Evolutionary conservation across 2,888 invertebrate species (phyloP), one percentile per base, ranked within the genome.

Genomic region (Mimas tiliae): DNA sequence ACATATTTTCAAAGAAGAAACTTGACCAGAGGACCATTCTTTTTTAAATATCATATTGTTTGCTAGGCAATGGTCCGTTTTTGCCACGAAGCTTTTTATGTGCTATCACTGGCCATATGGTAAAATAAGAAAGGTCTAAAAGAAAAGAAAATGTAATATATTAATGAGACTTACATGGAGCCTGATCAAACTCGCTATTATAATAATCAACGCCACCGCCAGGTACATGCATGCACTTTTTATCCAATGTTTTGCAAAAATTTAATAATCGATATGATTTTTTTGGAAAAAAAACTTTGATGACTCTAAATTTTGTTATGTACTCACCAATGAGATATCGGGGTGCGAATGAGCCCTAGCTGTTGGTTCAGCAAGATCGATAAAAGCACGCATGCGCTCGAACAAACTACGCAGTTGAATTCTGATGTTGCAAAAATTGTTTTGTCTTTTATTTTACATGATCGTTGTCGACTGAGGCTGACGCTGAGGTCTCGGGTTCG

Each of bases 151-250:
- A 75, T 74, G n/a, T 65, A 47, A 55, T 55, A 55, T 33, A 53
- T 55, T 58, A 45, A 34, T 58, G 47, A 73, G 72, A 91, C 92
- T 91, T 91, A 93, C 93, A 83, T 91, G 90, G 75, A 92, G 79
- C 78, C 89, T 87, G 83, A 93, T 88, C 84, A 93, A 87, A 85
- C 93, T 93, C 70, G 93, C 93, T 73, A 93, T 85, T 65, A 93
- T 89, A 72, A 93, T 91, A 74, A 93, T 92, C 74, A 93, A 77
- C 78, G 93, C 92, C 87, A 93, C 92, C 66, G 93, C 93, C 74
- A 93, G 87, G 89, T 93, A 93, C 93, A 93, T 93, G 86, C 89
- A 89, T 86, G 78, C 82, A 82, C 73, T 85, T 82, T 79, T 74
- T 69, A 71, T 72, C 74, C 67, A 75, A 74, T 78, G 70, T 68